phyloP scores from a whole-genome alignment of 2,888 invertebrate genomes.

The Tetranychus piercei region DNA sequence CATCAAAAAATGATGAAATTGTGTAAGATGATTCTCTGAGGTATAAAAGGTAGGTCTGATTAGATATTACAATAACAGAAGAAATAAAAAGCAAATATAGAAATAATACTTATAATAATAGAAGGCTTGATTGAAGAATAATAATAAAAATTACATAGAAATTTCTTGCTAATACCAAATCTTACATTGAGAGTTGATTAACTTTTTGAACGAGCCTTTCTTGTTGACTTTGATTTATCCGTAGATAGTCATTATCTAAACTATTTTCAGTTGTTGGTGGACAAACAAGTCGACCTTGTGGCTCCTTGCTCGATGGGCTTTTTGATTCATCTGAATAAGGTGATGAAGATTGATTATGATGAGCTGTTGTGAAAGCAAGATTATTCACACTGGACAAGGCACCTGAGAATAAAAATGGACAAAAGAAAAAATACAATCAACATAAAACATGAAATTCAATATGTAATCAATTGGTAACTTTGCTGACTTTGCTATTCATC shows the following conservation, averaged over 20 bases:
- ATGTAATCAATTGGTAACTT: no score
- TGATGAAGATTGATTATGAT: constrained; percentile 10
- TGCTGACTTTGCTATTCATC: no score
- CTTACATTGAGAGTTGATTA: constrained; percentile 5
- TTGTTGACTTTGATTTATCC: not conserved
- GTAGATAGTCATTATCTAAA: not conserved
- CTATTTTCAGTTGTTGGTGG: not conserved
- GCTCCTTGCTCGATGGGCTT: constrained; percentile 2
- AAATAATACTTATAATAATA: no score
- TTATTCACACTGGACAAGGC: constrained; percentile 13
- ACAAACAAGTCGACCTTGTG: not conserved
- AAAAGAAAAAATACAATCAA: not conserved
- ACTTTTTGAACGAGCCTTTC: constrained; percentile 4
- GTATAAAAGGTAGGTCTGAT: no score
- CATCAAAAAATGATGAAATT: no score
- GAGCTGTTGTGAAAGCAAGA: constrained; percentile 12
- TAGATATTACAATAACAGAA: no score
- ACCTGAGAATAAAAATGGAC: not conserved
- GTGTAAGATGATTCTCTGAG: no score
- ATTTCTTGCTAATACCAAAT: no score
- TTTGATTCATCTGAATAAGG: constrained; percentile 7
- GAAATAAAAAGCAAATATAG: no score
- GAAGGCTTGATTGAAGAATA: no score
- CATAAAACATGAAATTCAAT: not conserved
- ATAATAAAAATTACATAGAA: no score